A percentile compares a stretch with the other conserved stretches of the same genome.
Conservation (phyloP, 2,888 invertebrate genomes). For the Chrysolina haemoptera region DNA sequence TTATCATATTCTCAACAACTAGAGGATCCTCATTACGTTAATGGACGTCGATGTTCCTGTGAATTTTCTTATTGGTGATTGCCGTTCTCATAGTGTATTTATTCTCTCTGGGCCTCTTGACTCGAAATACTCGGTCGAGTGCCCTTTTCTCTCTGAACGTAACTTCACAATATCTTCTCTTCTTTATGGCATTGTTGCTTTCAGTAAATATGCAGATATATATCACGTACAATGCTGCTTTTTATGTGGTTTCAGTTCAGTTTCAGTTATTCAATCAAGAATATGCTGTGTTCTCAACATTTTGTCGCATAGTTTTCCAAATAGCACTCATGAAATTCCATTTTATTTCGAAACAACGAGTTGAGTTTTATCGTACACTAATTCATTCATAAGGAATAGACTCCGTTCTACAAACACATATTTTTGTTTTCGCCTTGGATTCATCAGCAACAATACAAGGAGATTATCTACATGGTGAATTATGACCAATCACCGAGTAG, state of each 20-base stretch:
- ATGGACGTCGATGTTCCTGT: constrained; percentile 26
- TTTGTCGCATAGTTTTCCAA: too few species aligned
- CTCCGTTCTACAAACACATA: too few species aligned
- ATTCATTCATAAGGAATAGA: too few species aligned
- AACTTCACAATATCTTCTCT: constrained; percentile 32
- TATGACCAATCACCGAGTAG: too few species aligned
- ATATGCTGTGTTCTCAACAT: too few species aligned
- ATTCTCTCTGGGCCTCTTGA: constrained; percentile 28
- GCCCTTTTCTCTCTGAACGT: constrained; percentile 32
- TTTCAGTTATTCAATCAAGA: not conserved
- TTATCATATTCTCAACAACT: not conserved
- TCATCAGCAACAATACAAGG: too few species aligned
- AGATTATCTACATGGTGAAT: too few species aligned
- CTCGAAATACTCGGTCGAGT: constrained; percentile 32
- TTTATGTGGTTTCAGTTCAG: not conserved
- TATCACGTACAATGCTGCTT: not conserved
- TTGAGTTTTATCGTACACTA: too few species aligned
- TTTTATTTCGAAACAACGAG: too few species aligned
- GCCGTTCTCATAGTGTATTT: constrained; percentile 17
- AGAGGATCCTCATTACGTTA: not conserved
- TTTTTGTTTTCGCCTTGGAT: too few species aligned
- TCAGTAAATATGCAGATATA: constrained; percentile 16
- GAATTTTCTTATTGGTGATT: constrained; percentile 37
- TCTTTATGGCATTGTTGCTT: constrained; percentile 35
- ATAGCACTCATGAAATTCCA: too few species aligned